Conservation (phyloP, 2,888 invertebrate species). For the Epistrophe grossulariae region DNA sequence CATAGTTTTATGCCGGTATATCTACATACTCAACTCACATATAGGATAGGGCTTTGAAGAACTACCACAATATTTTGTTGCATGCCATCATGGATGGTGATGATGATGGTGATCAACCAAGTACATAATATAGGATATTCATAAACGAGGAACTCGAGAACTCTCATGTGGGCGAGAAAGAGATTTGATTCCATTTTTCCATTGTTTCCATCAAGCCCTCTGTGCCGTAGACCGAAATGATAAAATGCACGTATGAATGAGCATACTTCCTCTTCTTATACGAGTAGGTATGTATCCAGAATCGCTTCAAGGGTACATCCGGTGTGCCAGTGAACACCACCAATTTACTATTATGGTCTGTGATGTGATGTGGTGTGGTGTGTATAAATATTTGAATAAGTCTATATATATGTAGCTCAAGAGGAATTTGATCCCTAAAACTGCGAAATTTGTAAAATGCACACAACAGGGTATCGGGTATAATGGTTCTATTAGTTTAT, state of each 20-base stretch:
- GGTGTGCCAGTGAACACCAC: slow-evolving; percentile 33
- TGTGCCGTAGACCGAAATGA: slow-evolving; percentile 36
- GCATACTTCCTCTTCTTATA: slow-evolving; percentile 66
- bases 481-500: slow-evolving; percentile 1
- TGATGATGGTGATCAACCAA: slow-evolving; percentile 42
- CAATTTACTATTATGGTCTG: neutral
- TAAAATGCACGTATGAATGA: slow-evolving; percentile 72
- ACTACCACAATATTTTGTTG: slow-evolving; percentile 49
- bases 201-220: slow-evolving; percentile 35
- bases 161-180: slow-evolving; percentile 26
- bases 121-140: neutral
- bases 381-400: slow-evolving; percentile 30
- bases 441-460: slow-evolving; percentile 1
- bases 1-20: neutral
- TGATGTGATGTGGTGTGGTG: too few relatives aligned
- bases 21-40: too few relatives aligned
- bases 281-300: neutral
- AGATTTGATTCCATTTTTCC: slow-evolving; percentile 51
- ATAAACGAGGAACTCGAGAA: slow-evolving; percentile 6
- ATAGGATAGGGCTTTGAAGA: slow-evolving; percentile 1
- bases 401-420: neutral
- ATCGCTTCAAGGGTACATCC: slow-evolving; percentile 70
- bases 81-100: slow-evolving; percentile 44
- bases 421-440: slow-evolving; percentile 16
- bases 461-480: neutral